Evolutionary conservation across 2,888 invertebrate species (phyloP).

Genomic region (Deroplatys truncata): DNA sequence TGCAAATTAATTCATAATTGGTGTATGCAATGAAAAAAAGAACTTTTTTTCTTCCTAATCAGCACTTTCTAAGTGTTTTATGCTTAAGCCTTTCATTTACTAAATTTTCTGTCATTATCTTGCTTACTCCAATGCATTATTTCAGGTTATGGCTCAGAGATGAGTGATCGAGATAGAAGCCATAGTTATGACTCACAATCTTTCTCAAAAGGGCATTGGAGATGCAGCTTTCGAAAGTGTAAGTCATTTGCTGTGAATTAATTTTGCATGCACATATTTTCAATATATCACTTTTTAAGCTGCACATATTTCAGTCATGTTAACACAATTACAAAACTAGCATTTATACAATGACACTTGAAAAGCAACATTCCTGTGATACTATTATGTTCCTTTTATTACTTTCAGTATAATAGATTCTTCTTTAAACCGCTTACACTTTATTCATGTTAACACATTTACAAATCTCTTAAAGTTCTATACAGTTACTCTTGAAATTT

Average conservation of each 20-base stretch:
- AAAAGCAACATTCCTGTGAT: neutral
- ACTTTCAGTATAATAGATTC: no score
- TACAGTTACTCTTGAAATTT: no score
- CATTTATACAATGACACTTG: neutral
- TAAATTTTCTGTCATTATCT: neutral
- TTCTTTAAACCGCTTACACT: no score
- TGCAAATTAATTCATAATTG: neutral
- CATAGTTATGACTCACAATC: slow-evolving; percentile 52
- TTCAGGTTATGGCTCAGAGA: slow-evolving; percentile 70
- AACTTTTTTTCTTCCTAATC: no score
- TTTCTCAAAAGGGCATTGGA: slow-evolving; percentile 53
- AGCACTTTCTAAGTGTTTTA: no score
- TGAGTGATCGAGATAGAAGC: slow-evolving; percentile 66
- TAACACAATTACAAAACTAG: neutral
- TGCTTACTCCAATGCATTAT: neutral
- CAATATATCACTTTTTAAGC: neutral
- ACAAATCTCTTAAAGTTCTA: no score
- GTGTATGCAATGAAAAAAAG: neutral
- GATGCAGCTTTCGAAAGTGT: slow-evolving; percentile 61
- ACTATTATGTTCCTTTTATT: no score
- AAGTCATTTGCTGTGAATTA: slow-evolving; percentile 35
- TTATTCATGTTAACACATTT: no score
- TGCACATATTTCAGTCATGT: neutral
- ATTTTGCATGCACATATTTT: neutral
- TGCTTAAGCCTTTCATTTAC: neutral